Percentiles rank a stretch among this genome's conserved stretches.
Conservation (phyloP, 2,888 invertebrate species). For the Apodemia mormo region DNA sequence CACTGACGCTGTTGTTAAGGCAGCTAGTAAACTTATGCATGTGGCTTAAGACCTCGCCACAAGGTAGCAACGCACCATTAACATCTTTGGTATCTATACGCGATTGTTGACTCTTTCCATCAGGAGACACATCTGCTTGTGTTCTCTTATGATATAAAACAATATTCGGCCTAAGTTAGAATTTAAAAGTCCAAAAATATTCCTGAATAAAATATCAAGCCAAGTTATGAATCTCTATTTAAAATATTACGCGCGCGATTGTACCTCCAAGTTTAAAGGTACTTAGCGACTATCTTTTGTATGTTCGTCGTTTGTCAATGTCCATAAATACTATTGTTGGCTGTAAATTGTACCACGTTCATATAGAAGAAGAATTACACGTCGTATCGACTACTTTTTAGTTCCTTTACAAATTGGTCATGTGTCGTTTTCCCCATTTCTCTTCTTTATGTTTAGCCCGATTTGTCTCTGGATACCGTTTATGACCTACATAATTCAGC, state of each 20-base stretch:
- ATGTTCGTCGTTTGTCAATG: constrained; percentile 57
- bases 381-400: constrained; percentile 14
- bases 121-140: too few relatives aligned
- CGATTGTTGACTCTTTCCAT: too few relatives aligned
- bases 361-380: constrained; percentile 25
- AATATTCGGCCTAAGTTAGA: too few relatives aligned
- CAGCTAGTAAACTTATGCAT: too few relatives aligned
- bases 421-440: not conserved
- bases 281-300: not conserved
- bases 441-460: constrained; percentile 1
- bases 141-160: too few relatives aligned
- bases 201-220: not conserved
- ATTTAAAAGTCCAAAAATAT: too few relatives aligned
- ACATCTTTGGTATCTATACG: too few relatives aligned
- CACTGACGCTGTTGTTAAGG: too few relatives aligned
- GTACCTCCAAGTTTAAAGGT: not conserved
- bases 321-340: constrained; percentile 54
- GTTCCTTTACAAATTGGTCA: not conserved
- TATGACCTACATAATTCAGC: not conserved
- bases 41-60: too few relatives aligned
- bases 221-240: not conserved
- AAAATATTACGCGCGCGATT: not conserved
- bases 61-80: too few relatives aligned
- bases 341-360: constrained; percentile 42
- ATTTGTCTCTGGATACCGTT: not conserved